Evolutionary conservation across 2,113 vertebrate genomes (phyloP), one percentile per base, ranked within the genome.

Genomic region (Nothobranchius furzeri): DNA sequence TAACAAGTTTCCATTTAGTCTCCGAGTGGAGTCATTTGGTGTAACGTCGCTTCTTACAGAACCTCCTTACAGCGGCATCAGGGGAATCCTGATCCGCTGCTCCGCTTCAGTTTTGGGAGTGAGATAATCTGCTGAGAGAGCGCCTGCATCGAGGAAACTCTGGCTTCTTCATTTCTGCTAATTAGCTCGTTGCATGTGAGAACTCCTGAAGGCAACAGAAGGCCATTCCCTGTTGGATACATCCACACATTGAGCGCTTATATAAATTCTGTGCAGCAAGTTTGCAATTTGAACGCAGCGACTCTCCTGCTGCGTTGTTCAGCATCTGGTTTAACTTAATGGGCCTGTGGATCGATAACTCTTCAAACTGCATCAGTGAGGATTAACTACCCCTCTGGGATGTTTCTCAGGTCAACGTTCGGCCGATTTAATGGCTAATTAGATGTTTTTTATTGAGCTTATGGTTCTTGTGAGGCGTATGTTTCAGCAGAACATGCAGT

Each of bases 381-480:
- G 88, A 92, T 91, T 90, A 90, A 78, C 68, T 69, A 64, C 45
- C 42, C 84, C 78, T 86, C 63, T 48, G 80, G 73, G 63, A 64
- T 73, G 72, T 63, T 79, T 83, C 68, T 70, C 54, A 9, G 82
- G 83, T 86, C 83, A 85, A 78, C 58, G 71, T 83, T 81, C 4
- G 70, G 60, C 85, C 85, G 80, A 81, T 89, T 88, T 83, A 88
- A 70, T 73, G 78, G 80, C 85, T 89, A 91, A 91, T 91, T 90
- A 90, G 84, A 70, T 49, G 69, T 78, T 79, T 84, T 78, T 60
- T 57, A 82, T 89, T 86, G 83, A 87, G 67, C 84, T 78, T 85
- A 73, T 78, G 79, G 52, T 81, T 82, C 80, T 68, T 70, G 74
- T 76, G 68, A 69, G 74, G 71, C 75, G 77, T 83, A 76, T 75